A percentile compares a stretch with the other conserved stretches of the same genome.
phyloP scores from a whole-genome alignment of 1,140 invertebrate species.

The Drosophila rhopaloa region DNA sequence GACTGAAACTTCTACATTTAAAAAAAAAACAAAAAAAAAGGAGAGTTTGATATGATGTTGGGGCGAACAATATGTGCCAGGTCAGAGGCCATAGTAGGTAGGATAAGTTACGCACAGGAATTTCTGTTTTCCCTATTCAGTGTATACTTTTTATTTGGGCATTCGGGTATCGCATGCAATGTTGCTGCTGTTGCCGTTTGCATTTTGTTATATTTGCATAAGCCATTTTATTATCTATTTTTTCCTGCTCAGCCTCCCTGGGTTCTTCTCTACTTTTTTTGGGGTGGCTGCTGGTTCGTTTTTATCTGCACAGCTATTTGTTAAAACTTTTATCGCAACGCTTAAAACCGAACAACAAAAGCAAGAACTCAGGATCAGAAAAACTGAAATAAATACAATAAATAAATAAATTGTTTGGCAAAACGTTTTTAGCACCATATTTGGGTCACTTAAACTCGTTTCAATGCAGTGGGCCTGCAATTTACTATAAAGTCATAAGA shows the following conservation, averaged over 20 bases:
- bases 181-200: constrained; percentile 34
- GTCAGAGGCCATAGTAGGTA: constrained; percentile 20
- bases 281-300: constrained; percentile 22
- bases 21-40: constrained; percentile 16
- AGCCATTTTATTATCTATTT: constrained; percentile 79
- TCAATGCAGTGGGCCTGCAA: constrained; percentile 4
- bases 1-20: constrained; percentile 18
- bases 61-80: constrained; percentile 29
- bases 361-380: constrained; percentile 36
- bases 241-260: constrained; percentile 22
- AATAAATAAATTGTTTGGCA: constrained; percentile 68
- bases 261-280: constrained; percentile 19
- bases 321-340: constrained; percentile 81
- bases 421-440: constrained; percentile 69
- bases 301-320: constrained; percentile 78
- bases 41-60: constrained; percentile 13
- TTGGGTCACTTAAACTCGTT: constrained; percentile 35
- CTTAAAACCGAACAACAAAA: constrained; percentile 61
- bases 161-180: constrained; percentile 22
- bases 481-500: constrained; percentile 15
- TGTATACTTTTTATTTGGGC: constrained; percentile 2
- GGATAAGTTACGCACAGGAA: constrained; percentile 47
- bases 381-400: constrained; percentile 54
- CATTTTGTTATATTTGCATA: constrained; percentile 72
- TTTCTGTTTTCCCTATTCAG: constrained; percentile 40